Percentiles rank a stretch among this genome's conserved stretches.
These are phyloP conservation scores for Mellivora capensis DNA, from an alignment of 2,113 vertebrate genomes.

Conservation along the genomic window DNA sequence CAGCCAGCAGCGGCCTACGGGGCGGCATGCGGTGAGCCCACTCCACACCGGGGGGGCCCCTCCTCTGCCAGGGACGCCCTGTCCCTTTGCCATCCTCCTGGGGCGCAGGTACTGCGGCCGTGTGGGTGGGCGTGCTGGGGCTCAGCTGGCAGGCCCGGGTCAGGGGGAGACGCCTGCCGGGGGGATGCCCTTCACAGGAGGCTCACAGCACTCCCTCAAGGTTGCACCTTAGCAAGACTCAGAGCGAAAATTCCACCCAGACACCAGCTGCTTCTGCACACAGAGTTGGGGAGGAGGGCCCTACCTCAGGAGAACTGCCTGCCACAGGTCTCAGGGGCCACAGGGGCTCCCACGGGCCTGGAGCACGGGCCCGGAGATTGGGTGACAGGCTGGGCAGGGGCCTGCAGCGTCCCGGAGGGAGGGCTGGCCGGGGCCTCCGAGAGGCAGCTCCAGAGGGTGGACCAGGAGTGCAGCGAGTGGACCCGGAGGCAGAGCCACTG, in stretches of 20 bases:
- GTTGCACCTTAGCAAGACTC: not conserved
- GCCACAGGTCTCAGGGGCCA: not conserved
- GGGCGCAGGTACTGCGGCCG: too few species aligned
- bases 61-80: not conserved
- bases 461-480: too few species aligned
- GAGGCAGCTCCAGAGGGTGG: not conserved
- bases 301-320: too few species aligned
- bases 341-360: not conserved
- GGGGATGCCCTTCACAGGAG: not conserved
- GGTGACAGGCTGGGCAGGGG: not conserved
- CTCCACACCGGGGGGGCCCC: rapidly evolving
- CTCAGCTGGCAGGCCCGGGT: not conserved
- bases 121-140: not conserved
- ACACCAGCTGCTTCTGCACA: rapidly evolving
- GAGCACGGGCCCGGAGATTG: too few species aligned
- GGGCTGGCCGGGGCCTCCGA: too few species aligned
- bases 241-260: not conserved
- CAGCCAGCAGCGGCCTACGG: constrained; percentile 95
- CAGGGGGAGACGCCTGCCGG: not conserved
- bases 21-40: not conserved
- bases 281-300: not conserved
- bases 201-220: not conserved
- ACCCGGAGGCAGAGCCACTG: rapidly evolving
- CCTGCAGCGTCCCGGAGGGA: not conserved
- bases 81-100: not conserved